Evolutionary conservation across 2,888 invertebrate genomes (phyloP).

Genomic region (Sesia bembeciformis): DNA sequence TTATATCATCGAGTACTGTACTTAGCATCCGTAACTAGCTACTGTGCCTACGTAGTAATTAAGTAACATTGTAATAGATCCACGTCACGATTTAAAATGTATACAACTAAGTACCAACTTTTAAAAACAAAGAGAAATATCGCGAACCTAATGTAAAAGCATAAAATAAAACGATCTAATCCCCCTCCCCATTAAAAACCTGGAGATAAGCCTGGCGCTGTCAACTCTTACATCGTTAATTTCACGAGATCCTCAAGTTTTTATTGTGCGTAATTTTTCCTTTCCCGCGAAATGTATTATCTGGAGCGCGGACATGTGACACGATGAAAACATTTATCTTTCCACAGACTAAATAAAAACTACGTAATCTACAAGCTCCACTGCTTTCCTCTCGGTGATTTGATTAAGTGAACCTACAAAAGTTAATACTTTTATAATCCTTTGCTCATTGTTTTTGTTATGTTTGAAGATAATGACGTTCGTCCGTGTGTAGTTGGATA

Average conservation of each 20-base stretch:
- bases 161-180: conserved; percentile 32
- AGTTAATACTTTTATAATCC: too few relatives aligned
- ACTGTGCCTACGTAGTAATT: too few relatives aligned
- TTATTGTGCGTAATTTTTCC: conserved; percentile 57
- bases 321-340: conserved; percentile 48
- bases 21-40: too few relatives aligned
- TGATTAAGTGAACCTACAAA: neutral
- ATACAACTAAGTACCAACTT: conserved; percentile 16
- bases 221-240: conserved; percentile 69
- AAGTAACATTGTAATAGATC: too few relatives aligned
- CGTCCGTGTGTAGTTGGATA: too few relatives aligned
- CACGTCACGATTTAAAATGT: neutral
- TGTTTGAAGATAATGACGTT: too few relatives aligned
- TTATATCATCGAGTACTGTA: too few relatives aligned
- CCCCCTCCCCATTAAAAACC: conserved; percentile 45
- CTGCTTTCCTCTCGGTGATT: conserved; percentile 1
- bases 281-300: conserved; percentile 34
- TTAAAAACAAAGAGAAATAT: conserved; percentile 30
- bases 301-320: conserved; percentile 35
- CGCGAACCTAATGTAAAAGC: conserved; percentile 18
- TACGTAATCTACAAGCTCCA: conserved; percentile 2
- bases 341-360: conserved; percentile 8
- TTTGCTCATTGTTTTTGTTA: too few relatives aligned
- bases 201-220: conserved; percentile 57
- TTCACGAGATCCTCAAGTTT: conserved; percentile 54